Base-by-base conservation (phyloP, 2,888 invertebrate species). In the Strigamia maritima region DNA sequence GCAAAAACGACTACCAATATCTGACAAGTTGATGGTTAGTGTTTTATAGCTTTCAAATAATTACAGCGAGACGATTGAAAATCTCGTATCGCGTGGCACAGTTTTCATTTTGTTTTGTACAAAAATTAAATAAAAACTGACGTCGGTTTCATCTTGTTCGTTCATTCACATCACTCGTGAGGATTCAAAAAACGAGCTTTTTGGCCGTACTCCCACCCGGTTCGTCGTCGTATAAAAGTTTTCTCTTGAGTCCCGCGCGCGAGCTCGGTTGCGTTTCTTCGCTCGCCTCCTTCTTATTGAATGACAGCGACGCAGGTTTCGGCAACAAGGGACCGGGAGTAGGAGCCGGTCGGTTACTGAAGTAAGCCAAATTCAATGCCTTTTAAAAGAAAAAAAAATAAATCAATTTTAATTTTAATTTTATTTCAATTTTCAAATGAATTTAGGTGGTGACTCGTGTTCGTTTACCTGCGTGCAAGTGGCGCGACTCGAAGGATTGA, bases 281-380 rank as follows among this genome's bases (percentile, higher is more conserved):
- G 2, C n/a, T 38, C 22, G 86, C 83, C 82, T 92, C 90, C 76
- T 89, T 87, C 79, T 85, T 84, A 85, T 89, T 90, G 81, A 88
- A 87, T 28, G 83, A 82, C 79, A 93, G 87, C 83, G 88, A 89
- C 22, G 90, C 89, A 1, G 94, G 94, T 84, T 93, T 88, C 0
- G 97, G 97, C 79, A 97, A 86, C 84, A 93, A 93, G n/a, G 90
- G 87, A 1, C 94, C 94, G 8, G 92, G 88, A 0, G 95, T 92
- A 0, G 97, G 96, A 7, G 93, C 90, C 3, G 97, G 98, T 85
- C 93, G 94, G 85, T 94, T 96, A 82, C 92, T 91, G 85, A 98
- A 98, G 85, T 95, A 98, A 0, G 93, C 88, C 94, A 96, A 93
- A 84, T 93, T 91, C 60, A 98, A 88, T 0, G 95, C 94, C 85